phyloP scores from a whole-genome alignment of 2,888 invertebrate genomes.

The Bembecia ichneumoniformis region DNA sequence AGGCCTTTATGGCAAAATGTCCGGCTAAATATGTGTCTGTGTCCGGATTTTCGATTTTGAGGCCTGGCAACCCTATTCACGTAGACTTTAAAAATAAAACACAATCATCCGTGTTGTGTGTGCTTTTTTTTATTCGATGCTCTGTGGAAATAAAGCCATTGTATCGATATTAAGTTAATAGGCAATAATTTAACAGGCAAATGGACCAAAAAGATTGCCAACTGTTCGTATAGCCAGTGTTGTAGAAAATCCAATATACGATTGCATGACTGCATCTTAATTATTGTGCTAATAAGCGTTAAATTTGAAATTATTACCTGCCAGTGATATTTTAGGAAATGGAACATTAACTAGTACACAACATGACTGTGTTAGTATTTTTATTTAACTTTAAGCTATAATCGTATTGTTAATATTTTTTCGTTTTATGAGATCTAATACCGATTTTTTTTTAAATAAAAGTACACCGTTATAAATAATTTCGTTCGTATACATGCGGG shows the following conservation, averaged over 20 bases:
- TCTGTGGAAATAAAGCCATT: conserved; percentile 30
- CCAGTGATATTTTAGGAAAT: neutral
- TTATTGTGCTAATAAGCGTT: neutral
- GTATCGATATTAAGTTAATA: conserved; percentile 21
- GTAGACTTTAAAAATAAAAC: conserved; percentile 19
- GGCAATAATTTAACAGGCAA: conserved; percentile 32
- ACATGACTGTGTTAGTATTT: neutral
- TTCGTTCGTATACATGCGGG: no score
- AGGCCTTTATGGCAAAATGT: no score
- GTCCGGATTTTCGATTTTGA: no score
- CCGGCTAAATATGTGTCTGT: no score
- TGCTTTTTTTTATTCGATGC: conserved; percentile 1
- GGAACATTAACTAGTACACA: neutral
- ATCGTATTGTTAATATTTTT: no score
- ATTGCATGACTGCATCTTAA: neutral
- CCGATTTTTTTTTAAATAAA: no score
- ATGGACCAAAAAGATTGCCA: conserved; percentile 26
- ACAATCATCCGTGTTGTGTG: conserved; percentile 13
- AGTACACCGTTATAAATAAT: no score
- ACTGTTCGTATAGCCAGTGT: conserved; percentile 20
- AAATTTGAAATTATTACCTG: neutral
- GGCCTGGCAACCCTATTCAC: no score
- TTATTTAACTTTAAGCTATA: no score
- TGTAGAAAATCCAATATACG: neutral
- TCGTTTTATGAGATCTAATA: no score